Base-by-base conservation (phyloP, 2,888 invertebrate species). In the Philonicus albiceps region DNA sequence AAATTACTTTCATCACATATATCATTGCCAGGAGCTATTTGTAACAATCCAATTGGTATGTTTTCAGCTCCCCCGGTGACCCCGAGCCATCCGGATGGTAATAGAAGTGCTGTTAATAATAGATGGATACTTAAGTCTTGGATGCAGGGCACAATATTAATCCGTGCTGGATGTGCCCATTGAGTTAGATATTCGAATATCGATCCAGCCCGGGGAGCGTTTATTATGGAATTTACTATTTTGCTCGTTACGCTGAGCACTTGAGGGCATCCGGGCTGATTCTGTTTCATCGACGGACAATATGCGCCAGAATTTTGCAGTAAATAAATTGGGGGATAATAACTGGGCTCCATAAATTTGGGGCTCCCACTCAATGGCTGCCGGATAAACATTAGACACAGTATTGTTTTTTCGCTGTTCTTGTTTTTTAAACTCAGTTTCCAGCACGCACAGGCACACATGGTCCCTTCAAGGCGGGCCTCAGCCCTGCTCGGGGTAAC, bases 271-370 rank as follows among this genome's bases (percentile, higher is more conserved):
- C 83, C 83, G 31, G 40, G 78, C 78, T 78, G 37, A 27, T 86
- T 49, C 37, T 64, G 40, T 86, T 86, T 84, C 86, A 87, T 87
- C 76, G 86, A 72, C 64, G 22, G 86, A 72, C 83, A 87, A 86
- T 87, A 87, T 87, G 86, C 84, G 86, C 55, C 37, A 64, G 49
- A 86, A 86, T 78, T 87, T 87, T 86, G 86, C 86, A 86, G 87
- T 87, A 87, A 86, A 87, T 87, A 87, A 86, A 87, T 86, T 86
- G 73, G 34, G 76, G 87, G 87, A 87, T 87, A 86, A 87, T 87
- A 86, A 84, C 86, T 76, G 84, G 75, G 78, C 31, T 49, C 81
- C 86, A 87, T 87, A 87, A 87, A 87, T 87, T 87, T 87, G 13
- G 83, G 84, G 53, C 11, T 19, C 37, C 73, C 5, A 53, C 53